These are phyloP conservation scores for Papilio aristodemus DNA, from an alignment of 1,140 invertebrate genomes.

Conservation along the genomic window DNA sequence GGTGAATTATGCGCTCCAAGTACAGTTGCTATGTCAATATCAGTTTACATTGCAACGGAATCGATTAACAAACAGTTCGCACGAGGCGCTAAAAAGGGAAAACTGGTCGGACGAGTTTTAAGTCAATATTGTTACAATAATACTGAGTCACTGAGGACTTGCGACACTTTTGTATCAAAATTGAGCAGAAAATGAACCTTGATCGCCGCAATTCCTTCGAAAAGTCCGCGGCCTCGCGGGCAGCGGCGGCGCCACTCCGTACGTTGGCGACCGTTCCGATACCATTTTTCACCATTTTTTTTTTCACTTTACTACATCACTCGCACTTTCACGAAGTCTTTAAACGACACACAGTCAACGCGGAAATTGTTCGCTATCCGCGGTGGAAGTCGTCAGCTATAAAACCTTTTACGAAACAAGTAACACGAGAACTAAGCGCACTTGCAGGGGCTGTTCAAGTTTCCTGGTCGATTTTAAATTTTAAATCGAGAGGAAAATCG, in stretches of 20 bases:
- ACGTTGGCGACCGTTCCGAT: conserved; percentile 66
- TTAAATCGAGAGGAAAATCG: conserved; percentile 26
- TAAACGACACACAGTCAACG: conserved; percentile 37
- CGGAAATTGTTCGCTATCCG: conserved; percentile 33
- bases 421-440: conserved; percentile 11
- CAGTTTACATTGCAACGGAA: conserved; percentile 2
- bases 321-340: conserved; percentile 43
- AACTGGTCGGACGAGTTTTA: conserved; percentile 35
- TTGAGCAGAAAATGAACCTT: conserved; percentile 65
- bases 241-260: conserved; percentile 56
- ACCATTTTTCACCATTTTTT: conserved; percentile 76
- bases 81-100: conserved; percentile 33
- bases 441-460: conserved; percentile 11
- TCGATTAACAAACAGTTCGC: conserved; percentile 24
- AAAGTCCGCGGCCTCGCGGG: conserved; percentile 66
- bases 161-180: conserved; percentile 39
- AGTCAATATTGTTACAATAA: conserved; percentile 42
- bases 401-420: conserved; percentile 19
- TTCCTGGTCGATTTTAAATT: conserved; percentile 21
- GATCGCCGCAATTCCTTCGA: conserved; percentile 77
- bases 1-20: neutral
- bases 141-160: conserved; percentile 44
- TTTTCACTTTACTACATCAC: conserved; percentile 55
- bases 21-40: conserved; percentile 12
- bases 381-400: conserved; percentile 37